Conservation (phyloP, 2,797 vertebrate species). For the Nothura maculosa region DNA sequence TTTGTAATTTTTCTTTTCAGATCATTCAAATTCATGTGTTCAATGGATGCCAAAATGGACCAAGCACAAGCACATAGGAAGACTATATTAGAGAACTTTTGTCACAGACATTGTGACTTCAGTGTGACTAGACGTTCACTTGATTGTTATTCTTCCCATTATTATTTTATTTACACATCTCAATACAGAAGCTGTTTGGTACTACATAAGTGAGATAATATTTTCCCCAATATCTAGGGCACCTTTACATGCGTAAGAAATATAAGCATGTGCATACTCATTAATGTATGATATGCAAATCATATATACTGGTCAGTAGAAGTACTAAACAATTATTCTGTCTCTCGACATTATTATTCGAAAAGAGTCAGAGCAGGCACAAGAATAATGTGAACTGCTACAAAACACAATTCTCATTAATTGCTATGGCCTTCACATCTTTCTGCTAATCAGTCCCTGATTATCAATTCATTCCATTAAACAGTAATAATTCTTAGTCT, state of each 20-base stretch:
- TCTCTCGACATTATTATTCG: neutral
- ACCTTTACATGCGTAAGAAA: neutral
- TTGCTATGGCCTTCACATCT: neutral
- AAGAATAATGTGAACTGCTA: neutral
- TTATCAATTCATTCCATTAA: neutral
- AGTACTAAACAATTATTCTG: neutral
- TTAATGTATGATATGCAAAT: neutral
- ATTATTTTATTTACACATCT: neutral
- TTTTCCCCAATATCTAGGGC: neutral
- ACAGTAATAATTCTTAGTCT: neutral
- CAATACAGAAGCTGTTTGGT: neutral
- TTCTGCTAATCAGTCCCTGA: neutral
- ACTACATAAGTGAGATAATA: neutral
- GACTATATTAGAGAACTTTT: neutral
- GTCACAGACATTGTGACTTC: neutral
- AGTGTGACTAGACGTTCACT: neutral
- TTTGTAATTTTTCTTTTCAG: neutral
- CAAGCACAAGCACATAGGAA: neutral
- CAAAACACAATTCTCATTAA: neutral
- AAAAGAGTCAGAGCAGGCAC: neutral
- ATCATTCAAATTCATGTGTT: neutral
- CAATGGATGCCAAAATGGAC: neutral
- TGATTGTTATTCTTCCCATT: neutral
- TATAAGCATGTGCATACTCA: neutral
- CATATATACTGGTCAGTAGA: neutral